phyloP scores from a whole-genome alignment of 2,888 invertebrate genomes.

The Cerceris rybyensis region DNA sequence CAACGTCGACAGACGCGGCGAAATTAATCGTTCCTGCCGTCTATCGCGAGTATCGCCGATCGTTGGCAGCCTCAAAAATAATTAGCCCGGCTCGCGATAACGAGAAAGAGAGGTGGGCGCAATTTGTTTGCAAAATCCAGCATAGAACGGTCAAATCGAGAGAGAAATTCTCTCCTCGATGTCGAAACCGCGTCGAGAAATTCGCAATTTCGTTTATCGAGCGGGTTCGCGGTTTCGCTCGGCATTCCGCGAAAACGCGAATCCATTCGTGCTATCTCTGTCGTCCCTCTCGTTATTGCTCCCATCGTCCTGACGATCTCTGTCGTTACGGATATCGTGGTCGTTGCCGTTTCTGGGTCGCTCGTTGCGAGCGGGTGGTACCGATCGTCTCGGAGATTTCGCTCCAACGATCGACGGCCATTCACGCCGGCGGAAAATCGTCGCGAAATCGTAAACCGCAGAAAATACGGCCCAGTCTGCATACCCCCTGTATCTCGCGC shows the following conservation, averaged over 20 bases:
- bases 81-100: too few species aligned
- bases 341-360: not conserved
- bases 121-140: too few species aligned
- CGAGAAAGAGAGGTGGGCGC: too few species aligned
- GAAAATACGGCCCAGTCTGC: slow-evolving; percentile 36
- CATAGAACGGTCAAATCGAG: too few species aligned
- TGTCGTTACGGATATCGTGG: not conserved
- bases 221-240: not conserved
- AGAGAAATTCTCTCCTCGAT: too few species aligned
- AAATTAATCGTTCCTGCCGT: too few species aligned
- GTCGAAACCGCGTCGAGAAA: not conserved
- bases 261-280: too few species aligned
- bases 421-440: slow-evolving; percentile 34
- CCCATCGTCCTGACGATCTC: not conserved
- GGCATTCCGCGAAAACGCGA: not conserved
- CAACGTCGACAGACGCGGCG: too few species aligned
- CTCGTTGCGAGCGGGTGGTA: not conserved
- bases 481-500: slow-evolving; percentile 34
- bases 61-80: too few species aligned
- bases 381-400: too few species aligned
- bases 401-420: slow-evolving; percentile 12
- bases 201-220: not conserved
- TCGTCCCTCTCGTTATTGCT: not conserved
- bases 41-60: too few species aligned
- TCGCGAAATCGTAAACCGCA: slow-evolving; percentile 40